Evolutionary conservation across 2,888 invertebrate species (phyloP).

Genomic region (Sphinx pinastri): DNA sequence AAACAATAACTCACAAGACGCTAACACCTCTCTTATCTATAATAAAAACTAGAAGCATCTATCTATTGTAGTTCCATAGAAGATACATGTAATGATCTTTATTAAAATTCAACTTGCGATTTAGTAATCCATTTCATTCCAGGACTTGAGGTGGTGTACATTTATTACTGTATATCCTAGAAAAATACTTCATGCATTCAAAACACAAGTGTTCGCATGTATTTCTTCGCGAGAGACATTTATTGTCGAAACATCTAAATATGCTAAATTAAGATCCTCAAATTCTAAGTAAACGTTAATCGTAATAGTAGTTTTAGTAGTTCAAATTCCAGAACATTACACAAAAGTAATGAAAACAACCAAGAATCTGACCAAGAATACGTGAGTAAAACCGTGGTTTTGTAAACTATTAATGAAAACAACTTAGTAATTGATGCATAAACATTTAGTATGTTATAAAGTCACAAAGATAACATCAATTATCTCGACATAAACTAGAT

Average conservation of each 20-base stretch:
- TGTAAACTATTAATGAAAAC: no score
- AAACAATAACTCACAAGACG: no score
- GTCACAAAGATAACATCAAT: not conserved
- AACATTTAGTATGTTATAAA: no score
- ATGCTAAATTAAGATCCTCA: not conserved
- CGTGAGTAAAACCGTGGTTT: no score
- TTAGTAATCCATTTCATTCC: constrained; percentile 15
- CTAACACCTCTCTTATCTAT: not conserved
- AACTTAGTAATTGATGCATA: not conserved
- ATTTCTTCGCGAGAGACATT: not conserved
- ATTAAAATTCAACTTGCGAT: constrained; percentile 1
- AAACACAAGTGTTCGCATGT: not conserved
- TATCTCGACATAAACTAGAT: not conserved
- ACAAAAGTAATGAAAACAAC: not conserved
- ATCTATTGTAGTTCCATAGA: not conserved
- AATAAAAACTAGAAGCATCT: not conserved
- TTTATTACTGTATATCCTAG: not conserved
- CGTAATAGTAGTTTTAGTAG: not conserved
- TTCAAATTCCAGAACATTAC: no score
- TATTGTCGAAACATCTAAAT: not conserved
- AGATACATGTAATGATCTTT: not conserved
- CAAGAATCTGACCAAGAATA: no score
- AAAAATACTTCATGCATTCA: not conserved
- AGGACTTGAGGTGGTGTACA: not conserved
- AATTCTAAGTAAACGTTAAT: not conserved